Base-by-base conservation (phyloP, 2,113 vertebrate species). In the Otis tarda region DNA sequence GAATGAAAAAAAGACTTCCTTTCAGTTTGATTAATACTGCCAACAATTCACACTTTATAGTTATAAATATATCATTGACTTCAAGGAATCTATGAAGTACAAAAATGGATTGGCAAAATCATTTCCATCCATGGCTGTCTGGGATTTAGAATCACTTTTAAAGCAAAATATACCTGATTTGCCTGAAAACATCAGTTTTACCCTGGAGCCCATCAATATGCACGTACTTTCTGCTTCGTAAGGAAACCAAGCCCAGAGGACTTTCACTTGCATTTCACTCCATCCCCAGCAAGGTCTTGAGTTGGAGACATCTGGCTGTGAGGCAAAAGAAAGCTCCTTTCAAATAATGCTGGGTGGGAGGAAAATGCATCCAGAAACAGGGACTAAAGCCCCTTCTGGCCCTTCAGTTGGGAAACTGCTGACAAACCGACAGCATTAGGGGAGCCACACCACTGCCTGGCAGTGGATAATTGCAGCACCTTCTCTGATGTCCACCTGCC, bases 341-440 rank as follows among this genome's bases (percentile, higher is more conserved):
- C 31, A 81, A 50, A 31, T 27, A 64, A 39, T 24, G 14, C 8
- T 45, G 41, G 8, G 12, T 33, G 14, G 52, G 25, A 70, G 5
- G 28, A 10, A 60, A 82, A 71, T 31, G 28, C 5, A 39, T 39
- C 10, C 27, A 61, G 53, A 84, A 64, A 27, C 11, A 39, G 4
- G 4, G 17, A 23, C 39, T 61, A 21, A 55, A 79, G 15, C 24
- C 7, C 8, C 16, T 41, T 37, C 14, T n/a, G 15, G 12, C 14
- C 25, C n/a, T 78, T 87, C 76, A 3, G 3, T 10, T 27, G 23
- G 14, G 31, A 59, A 92, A 53, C 10, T 37, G 19, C 20, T 43
- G 33, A 23, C 13, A 50, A 10, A 43, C 1, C 3, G 16, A 11
- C 45, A 53, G 52, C 0, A 0, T 43, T 9, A 87, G 50, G 17